Conservation (phyloP, 2,888 invertebrate species). For the Netelia virgata region DNA sequence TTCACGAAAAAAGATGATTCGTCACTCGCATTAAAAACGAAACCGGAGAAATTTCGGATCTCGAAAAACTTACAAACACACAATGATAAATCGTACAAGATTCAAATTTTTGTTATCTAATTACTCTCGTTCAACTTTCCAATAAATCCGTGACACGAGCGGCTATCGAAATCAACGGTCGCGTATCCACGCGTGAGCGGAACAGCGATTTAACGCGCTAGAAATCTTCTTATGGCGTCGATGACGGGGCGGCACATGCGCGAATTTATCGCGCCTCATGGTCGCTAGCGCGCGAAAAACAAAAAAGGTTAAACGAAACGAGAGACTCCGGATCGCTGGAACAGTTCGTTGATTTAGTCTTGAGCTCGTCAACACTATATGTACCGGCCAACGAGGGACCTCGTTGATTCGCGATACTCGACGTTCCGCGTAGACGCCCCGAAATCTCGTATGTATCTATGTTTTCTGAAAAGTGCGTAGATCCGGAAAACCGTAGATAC, state of each 20-base stretch:
- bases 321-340: slow-evolving; percentile 2
- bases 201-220: not conserved
- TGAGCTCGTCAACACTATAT: slow-evolving; percentile 41
- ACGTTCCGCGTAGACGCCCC: slow-evolving; percentile 4
- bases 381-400: not conserved
- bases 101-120: too few species aligned
- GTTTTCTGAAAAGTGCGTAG: slow-evolving; percentile 81
- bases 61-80: not conserved
- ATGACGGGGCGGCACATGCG: not conserved
- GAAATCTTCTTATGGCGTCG: not conserved
- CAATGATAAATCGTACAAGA: not conserved
- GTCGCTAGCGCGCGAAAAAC: not conserved
- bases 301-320: slow-evolving; percentile 16
- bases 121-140: too few species aligned
- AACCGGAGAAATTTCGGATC: not conserved
- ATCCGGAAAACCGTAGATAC: slow-evolving; percentile 74
- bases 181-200: too few species aligned
- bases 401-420: slow-evolving; percentile 1
- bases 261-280: slow-evolving; percentile 1
- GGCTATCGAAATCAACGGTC: too few species aligned
- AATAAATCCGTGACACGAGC: too few species aligned
- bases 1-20: not conserved
- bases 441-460: slow-evolving; percentile 72
- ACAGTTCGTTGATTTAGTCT: slow-evolving; percentile 21
- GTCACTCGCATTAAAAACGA: slow-evolving; percentile 29